Evolutionary conservation across 2,888 invertebrate genomes (phyloP), one percentile per base, ranked within the genome.

Genomic region (Lucinisca nassula): DNA sequence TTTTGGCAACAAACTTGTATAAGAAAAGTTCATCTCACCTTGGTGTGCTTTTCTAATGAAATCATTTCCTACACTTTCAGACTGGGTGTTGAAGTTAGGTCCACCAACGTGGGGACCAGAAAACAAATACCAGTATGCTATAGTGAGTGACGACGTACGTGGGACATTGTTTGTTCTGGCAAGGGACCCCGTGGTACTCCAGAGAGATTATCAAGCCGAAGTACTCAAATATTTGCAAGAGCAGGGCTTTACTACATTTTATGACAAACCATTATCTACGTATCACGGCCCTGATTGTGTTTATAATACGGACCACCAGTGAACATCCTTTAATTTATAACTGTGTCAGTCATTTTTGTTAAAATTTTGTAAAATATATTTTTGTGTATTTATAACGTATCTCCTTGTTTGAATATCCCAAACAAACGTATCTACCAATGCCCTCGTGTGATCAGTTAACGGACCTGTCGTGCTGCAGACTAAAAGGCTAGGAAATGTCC

Each of bases 291-390:
- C 80, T 0, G 92, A 93, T 78, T 93, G 93, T 78, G 45, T 81
- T 0, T 93, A 93, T 81, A 92, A 91, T 58, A 61, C 74, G 3
- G 80, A 90, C 49, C 90, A 88, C 67, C 90, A 91, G n/a, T 90
- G 75, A 84, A 38, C 37, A 40, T 6, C 40, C 14, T 24, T 8
- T 72, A 4, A 27, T 74, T 40, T n/a, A 8, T 40, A 1, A n/a
- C 75, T 0, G 86, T 58, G 24, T 90, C 84, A 4, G 81, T 84
- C 17, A 95, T 30, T 30, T 89, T 91, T 72, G 98, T 98, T 82
- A 98, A 95, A 97, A 98, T 97, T 96, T 97, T 98, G 96, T 97
- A 98, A 95, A 98, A 98, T 93, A 98, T 98, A 95, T 98, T 98
- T 93, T 98, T 98, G 77, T n/a, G n/a, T n/a, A n/a, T n/a, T n/a